Evolutionary conservation across 2,888 invertebrate species (phyloP).

Genomic region (Hirtodrosophila duncani): DNA sequence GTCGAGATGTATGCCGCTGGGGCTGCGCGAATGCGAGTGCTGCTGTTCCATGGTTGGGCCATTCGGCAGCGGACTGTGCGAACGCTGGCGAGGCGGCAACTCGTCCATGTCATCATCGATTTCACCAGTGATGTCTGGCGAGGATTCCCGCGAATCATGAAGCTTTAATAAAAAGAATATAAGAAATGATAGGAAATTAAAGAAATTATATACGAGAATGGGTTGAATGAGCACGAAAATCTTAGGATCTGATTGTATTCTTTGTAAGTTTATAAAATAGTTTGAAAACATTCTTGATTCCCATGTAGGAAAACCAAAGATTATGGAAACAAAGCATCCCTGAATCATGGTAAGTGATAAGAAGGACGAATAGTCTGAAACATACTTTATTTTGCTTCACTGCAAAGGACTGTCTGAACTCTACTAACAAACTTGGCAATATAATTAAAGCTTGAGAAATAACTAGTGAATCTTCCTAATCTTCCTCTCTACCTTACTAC

Average conservation of each 20-base stretch:
- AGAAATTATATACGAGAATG: no score
- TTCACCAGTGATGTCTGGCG: slow-evolving; percentile 79
- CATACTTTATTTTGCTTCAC: no score
- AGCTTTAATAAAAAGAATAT: slow-evolving; percentile 47
- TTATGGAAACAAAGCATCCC: no score
- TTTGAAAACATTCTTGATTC: neutral
- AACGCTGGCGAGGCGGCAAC: slow-evolving; percentile 65
- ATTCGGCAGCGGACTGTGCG: slow-evolving; percentile 72
- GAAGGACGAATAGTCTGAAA: no score
- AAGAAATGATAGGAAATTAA: neutral
- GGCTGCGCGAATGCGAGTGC: slow-evolving; percentile 69
- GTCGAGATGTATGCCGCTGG: slow-evolving; percentile 68
- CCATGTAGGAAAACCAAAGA: no score
- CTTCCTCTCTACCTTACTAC: neutral
- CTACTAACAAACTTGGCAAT: no score
- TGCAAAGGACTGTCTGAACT: no score
- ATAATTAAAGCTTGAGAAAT: no score
- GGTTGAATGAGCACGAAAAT: no score
- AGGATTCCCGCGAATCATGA: slow-evolving; percentile 78
- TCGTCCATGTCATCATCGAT: slow-evolving; percentile 77
- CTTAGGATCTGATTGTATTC: no score
- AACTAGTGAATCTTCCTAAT: neutral
- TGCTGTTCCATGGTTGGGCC: slow-evolving; percentile 64
- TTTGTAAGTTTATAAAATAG: neutral
- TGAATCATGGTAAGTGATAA: no score